Conservation (phyloP, 2,888 invertebrate species). For the Oxytorus armatus region DNA sequence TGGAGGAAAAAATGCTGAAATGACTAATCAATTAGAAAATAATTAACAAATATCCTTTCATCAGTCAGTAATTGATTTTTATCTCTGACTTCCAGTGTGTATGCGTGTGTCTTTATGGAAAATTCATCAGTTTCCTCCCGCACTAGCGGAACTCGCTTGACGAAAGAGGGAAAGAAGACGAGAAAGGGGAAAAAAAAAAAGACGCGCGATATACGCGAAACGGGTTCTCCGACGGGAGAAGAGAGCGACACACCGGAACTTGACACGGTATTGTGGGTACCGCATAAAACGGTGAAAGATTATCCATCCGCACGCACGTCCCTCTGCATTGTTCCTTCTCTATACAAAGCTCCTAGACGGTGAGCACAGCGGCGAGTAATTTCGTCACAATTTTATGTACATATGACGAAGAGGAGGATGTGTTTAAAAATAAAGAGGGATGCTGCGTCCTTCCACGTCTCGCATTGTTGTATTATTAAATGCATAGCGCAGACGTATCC, state of each 20-base stretch:
- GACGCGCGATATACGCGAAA: slow-evolving; percentile 1
- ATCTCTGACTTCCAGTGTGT: slow-evolving; percentile 7
- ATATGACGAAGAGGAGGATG: slow-evolving; percentile 39
- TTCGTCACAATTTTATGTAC: slow-evolving; percentile 46
- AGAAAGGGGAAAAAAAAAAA: slow-evolving; percentile 6
- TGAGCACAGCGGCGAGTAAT: slow-evolving; percentile 37
- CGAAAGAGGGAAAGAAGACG: slow-evolving; percentile 27
- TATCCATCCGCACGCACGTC: slow-evolving; percentile 74
- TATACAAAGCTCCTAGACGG: slow-evolving; percentile 33
- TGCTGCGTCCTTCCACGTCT: slow-evolving; percentile 10
- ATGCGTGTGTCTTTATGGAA: background rate
- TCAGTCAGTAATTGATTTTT: too few relatives aligned
- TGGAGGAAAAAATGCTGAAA: too few relatives aligned
- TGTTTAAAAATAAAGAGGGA: slow-evolving; percentile 14
- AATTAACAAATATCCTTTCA: too few relatives aligned
- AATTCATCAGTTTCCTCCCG: slow-evolving; percentile 25
- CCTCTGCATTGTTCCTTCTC: slow-evolving; percentile 59
- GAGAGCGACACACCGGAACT: slow-evolving; percentile 70
- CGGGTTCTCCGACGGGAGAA: slow-evolving; percentile 4
- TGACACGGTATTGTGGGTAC: slow-evolving; percentile 72
- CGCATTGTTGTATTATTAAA: slow-evolving; percentile 23
- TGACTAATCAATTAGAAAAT: too few relatives aligned
- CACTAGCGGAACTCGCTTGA: slow-evolving; percentile 29
- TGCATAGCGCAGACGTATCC: background rate
- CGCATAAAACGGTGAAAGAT: slow-evolving; percentile 78